Evolutionary conservation across 2,797 vertebrate species (phyloP), one percentile per base, ranked within the genome.

Genomic region (Thalassophryne amazonica): DNA sequence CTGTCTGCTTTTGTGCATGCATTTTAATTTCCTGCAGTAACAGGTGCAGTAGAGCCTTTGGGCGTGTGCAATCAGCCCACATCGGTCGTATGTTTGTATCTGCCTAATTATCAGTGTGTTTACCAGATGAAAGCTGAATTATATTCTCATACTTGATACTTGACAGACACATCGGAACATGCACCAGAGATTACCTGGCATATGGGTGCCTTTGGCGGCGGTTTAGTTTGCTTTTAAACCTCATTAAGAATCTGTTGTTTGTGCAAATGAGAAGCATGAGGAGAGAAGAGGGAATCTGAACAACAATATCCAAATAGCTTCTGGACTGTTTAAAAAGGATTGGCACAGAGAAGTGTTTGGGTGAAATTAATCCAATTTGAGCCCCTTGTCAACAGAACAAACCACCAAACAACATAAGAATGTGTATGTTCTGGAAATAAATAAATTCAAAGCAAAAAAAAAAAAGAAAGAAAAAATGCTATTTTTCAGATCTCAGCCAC

Each of bases 221-320:
- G 40, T 36, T 73, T 62, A 39, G 52, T 63, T 68, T 55, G 51
- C 51, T 63, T 65, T n/a, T 40, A 39, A 62, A 50, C 71, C 47
- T 65, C 60, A 70, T 69, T 70, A 71, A 55, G 36, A 57, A 51
- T 63, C 13, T 68, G 42, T 60, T 75, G 50, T 78, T 69, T 71
- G 43, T 46, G 57, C 40, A 56, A 52, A 43, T 66, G 35, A 59
- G 42, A 50, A 41, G 53, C n/a, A 32, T 49, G 20, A 18, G 14
- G 12, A 15, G 12, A n/a, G 28, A 62, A 55, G 42, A 37, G 28
- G 54, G 40, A 53, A 59, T 60, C 30, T 61, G 34, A 56, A 62
- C 31, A 56, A 36, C 40, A 72, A 70, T 67, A 27, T 49, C 30
- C 27, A 56, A 60, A 64, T 35, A 32, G 50, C 43, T 56, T 49